These are phyloP conservation scores for Hipposideros larvatus DNA, from an alignment of 2,797 vertebrate species.

Conservation along the genomic window DNA sequence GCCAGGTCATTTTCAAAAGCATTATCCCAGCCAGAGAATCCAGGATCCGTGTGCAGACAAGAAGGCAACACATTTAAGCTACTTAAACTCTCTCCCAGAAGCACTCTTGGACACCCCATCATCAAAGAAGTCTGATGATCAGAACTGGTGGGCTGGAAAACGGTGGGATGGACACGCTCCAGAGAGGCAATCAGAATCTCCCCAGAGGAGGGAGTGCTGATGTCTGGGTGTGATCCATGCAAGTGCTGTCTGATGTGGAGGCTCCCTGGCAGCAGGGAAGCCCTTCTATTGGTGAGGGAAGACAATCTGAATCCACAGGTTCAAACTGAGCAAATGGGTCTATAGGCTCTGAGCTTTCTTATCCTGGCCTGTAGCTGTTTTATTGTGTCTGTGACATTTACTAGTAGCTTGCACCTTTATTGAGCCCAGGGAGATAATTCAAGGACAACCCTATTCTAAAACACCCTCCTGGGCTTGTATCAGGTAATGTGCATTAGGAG, in stretches of 20 bases:
- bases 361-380: background rate
- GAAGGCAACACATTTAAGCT: background rate
- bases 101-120: background rate
- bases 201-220: background rate
- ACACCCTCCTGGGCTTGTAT: background rate
- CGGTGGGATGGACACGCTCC: background rate
- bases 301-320: background rate
- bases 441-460: slow-evolving; percentile 35
- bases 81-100: background rate
- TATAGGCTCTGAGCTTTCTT: background rate
- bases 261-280: background rate
- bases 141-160: background rate
- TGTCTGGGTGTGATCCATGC: background rate
- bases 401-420: background rate
- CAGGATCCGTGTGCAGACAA: background rate
- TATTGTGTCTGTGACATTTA: background rate
- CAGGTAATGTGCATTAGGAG: background rate
- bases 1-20: background rate
- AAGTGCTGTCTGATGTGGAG: background rate
- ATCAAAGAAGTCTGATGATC: background rate
- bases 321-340: background rate
- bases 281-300: background rate
- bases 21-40: background rate
- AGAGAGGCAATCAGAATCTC: background rate
- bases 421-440: background rate